phyloP scores from a whole-genome alignment of 2,888 invertebrate genomes.

The Pollenia griseotomentosa region DNA sequence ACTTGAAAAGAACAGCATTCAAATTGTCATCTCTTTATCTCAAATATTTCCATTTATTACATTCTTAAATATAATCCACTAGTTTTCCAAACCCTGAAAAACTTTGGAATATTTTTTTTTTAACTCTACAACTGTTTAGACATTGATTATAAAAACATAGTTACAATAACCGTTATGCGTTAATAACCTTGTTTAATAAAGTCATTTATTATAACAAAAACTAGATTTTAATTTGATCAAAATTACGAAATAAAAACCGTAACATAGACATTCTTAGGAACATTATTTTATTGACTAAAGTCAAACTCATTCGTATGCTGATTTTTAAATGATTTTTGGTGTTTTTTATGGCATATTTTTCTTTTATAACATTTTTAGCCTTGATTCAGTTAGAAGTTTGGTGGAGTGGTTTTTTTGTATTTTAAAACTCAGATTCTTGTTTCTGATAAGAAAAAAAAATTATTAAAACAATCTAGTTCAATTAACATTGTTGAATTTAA shows the following conservation, averaged over 20 bases:
- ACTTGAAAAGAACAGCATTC: no score
- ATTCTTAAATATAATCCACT: background rate
- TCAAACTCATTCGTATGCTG: slow-evolving; percentile 42
- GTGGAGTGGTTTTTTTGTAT: background rate
- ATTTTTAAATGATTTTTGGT: slow-evolving; percentile 18
- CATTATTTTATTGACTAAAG: slow-evolving; percentile 55
- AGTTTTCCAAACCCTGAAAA: background rate
- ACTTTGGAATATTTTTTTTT: background rate
- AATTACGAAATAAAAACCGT: slow-evolving; percentile 62
- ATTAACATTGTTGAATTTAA: slow-evolving; percentile 2
- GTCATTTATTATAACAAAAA: slow-evolving; percentile 43
- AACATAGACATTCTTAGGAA: slow-evolving; percentile 67
- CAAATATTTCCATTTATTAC: background rate
- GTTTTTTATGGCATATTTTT: slow-evolving; percentile 4
- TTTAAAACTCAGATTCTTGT: slow-evolving; percentile 2
- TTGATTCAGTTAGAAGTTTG: slow-evolving; percentile 50
- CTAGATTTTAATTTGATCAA: slow-evolving; percentile 44
- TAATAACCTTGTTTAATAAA: slow-evolving; percentile 66
- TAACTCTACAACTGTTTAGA: background rate
- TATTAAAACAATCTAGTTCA: slow-evolving; percentile 10
- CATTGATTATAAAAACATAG: slow-evolving; percentile 5
- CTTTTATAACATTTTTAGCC: slow-evolving; percentile 43
- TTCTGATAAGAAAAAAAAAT: slow-evolving; percentile 15
- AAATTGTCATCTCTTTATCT: no score
- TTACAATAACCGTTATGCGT: slow-evolving; percentile 60